Base-by-base conservation (phyloP, 2,113 vertebrate genomes). In the Numida meleagris region DNA sequence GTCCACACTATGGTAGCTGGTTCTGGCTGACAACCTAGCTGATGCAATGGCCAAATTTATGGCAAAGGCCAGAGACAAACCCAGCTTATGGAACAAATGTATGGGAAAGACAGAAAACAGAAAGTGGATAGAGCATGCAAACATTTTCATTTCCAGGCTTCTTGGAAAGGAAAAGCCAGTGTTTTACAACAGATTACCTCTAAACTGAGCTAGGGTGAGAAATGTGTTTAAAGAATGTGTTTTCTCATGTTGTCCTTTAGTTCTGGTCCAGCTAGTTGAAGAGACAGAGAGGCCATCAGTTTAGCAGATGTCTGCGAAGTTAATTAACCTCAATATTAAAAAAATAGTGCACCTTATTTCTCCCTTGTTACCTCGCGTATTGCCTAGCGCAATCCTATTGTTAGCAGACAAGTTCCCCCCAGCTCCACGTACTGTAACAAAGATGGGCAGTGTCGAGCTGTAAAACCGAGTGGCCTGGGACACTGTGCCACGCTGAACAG, bases 171-270 rank as follows among this genome's bases (percentile, higher is more conserved):
- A 77, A 53, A 46, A 31, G 19, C 12, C 67, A 9, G 10, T 1
- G 12, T 3, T 10, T 45, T 15, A 6, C 42, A 19, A 42, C 8
- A 62, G 2, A 14, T 14, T n/a, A 40, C 19, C 33, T 46, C 53
- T 8, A 5, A 53, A 40, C 58, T 2, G 14, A 82, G 40, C 10
- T 0, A 0, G 43, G 48, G 4, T 4, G 29, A 25, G n/a, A 43
- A 14, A 34, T 12, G 4, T 25, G 7, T 40, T n/a, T 14, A 27
- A 72, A 81, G 27, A 8, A 5, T 4, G 7, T 5, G 5, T 25
- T 46, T 74, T 33, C 10, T 23, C 12, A 4, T 14, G 20, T 3
- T 25, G 15, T 15, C 29, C 29, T 55, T 29, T 17, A 31, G 29
- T 31, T 31, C 29, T 31, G 27, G 61, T 12, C 34, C 11, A n/a